phyloP scores from a whole-genome alignment of 2,797 vertebrate species.

The Uromys caudimaculatus region DNA sequence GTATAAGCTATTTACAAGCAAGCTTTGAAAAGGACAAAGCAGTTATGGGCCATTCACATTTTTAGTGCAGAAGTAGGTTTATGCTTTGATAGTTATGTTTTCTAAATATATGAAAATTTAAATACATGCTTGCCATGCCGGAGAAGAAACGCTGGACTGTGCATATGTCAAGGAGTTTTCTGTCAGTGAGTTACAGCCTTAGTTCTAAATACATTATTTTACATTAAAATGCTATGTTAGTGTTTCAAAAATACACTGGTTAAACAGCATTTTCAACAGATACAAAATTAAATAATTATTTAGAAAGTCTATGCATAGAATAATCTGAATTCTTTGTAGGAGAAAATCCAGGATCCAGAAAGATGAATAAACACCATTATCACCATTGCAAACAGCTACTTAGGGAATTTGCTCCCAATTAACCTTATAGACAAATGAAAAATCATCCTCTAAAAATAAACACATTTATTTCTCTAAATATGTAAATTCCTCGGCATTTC shows the following conservation, averaged over 20 bases:
- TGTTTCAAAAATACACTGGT: conserved; percentile 55
- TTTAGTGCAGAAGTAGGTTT: conserved; percentile 20
- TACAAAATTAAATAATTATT: conserved; percentile 44
- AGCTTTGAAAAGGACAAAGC: conserved; percentile 27
- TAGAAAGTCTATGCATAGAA: conserved; percentile 52
- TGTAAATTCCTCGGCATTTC: conserved; percentile 78
- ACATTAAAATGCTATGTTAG: conserved; percentile 12
- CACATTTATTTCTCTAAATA: conserved; percentile 75
- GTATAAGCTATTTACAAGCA: neutral
- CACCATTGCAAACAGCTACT: conserved; percentile 65
- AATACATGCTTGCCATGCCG: neutral
- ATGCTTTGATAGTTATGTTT: conserved; percentile 52
- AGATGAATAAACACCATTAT: conserved; percentile 69
- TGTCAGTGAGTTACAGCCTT: neutral
- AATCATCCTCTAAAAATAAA: conserved; percentile 73
- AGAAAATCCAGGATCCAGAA: conserved; percentile 63
- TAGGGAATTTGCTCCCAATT: conserved; percentile 81
- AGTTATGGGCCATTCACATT: conserved; percentile 16
- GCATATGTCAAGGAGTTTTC: neutral
- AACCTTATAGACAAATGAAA: conserved; percentile 78
- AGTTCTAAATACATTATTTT: neutral
- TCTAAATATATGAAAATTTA: conserved; percentile 17
- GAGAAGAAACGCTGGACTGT: neutral
- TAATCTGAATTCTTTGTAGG: conserved; percentile 67
- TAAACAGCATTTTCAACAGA: conserved; percentile 45